These are phyloP conservation scores for Cantharis nigra DNA, from an alignment of 2,888 invertebrate species.

Conservation along the genomic window DNA sequence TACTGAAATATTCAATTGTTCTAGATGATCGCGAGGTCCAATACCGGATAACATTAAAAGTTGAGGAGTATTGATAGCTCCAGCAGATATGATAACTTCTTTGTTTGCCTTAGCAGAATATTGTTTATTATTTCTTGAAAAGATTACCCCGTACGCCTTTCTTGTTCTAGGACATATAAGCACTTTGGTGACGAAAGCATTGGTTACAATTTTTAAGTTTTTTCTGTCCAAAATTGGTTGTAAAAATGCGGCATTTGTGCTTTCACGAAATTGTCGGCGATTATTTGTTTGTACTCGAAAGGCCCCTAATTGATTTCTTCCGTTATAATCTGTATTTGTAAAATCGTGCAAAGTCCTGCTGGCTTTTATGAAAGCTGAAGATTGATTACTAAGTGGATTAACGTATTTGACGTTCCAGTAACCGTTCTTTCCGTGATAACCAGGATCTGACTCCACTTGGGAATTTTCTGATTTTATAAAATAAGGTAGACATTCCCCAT, in stretches of 20 bases:
- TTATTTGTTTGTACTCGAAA: conserved; percentile 66
- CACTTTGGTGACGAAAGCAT: conserved; percentile 61
- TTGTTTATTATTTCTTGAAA: conserved; percentile 55
- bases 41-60: conserved; percentile 44
- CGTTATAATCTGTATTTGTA: conserved; percentile 66
- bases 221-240: conserved; percentile 58
- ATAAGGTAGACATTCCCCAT: conserved; percentile 45
- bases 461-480: conserved; percentile 46
- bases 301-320: conserved; percentile 64
- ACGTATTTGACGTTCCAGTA: conserved; percentile 68
- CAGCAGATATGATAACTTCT: conserved; percentile 76
- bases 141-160: conserved; percentile 62
- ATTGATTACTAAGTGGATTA: conserved; percentile 64
- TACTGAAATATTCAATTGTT: conserved; percentile 33
- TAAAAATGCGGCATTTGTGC: conserved; percentile 66
- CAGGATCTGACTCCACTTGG: conserved; percentile 60
- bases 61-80: conserved; percentile 66
- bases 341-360: conserved; percentile 62
- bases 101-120: conserved; percentile 61
- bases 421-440: conserved; percentile 68
- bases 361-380: conserved; percentile 66
- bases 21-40: conserved; percentile 39
- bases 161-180: conserved; percentile 58
- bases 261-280: conserved; percentile 62
- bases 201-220: conserved; percentile 64